Percentiles rank a stretch among this genome's conserved stretches.
Conservation (phyloP, 1,140 invertebrate species). For the Wasmannia auropunctata region DNA sequence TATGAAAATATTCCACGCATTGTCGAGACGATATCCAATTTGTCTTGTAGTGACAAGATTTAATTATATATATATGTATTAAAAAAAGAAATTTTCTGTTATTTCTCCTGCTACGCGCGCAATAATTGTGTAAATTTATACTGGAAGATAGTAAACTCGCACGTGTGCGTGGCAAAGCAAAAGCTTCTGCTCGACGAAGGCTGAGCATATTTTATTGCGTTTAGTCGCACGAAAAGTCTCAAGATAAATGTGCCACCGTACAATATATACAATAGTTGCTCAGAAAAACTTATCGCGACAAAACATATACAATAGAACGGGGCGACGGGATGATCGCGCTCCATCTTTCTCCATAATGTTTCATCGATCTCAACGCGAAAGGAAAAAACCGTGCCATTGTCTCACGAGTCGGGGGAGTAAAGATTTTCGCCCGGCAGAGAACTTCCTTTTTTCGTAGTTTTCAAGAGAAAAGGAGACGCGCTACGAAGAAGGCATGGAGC, state of each 20-base stretch:
- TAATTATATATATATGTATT: not conserved
- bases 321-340: conserved; percentile 35
- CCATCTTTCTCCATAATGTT: conserved; percentile 36
- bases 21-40: not conserved
- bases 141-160: not conserved
- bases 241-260: conserved; percentile 30
- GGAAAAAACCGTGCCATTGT: conserved; percentile 45
- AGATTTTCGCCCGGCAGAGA: conserved; percentile 40
- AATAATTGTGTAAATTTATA: not conserved
- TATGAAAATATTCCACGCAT: not conserved
- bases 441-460: conserved; percentile 45
- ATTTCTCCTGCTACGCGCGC: not conserved
- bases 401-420: conserved; percentile 46
- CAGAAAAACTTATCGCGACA: conserved; percentile 40
- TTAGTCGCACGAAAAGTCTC: not conserved
- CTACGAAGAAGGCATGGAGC: not conserved
- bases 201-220: conserved; percentile 27
- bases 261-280: conserved; percentile 13
- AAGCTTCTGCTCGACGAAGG: not conserved
- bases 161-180: not conserved
- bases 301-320: conserved; percentile 42
- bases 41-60: not conserved
- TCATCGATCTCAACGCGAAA: conserved; percentile 42
- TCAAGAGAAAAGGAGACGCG: conserved; percentile 7
- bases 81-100: not conserved